Evolutionary conservation across 92 coral and sea anemone species (phyloP), one percentile per base, ranked within the genome.

Genomic region (Isaurus tuberculatus): DNA sequence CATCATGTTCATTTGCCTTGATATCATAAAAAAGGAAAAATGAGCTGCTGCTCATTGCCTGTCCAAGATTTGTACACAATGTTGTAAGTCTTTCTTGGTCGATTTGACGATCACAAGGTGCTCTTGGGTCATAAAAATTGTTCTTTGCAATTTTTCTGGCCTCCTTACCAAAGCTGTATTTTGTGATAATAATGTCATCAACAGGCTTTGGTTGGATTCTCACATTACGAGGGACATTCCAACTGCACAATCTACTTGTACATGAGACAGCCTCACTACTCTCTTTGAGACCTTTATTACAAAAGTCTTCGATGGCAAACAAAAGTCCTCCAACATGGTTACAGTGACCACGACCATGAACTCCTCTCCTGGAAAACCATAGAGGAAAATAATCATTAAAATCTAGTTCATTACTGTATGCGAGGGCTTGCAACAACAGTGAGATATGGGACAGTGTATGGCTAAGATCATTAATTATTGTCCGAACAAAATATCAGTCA

Each of bases 221-320:
- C 31, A 83, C 79, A 26, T 75, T 88, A 17, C 85, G 68, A 84
- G 88, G 16, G 15, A 83, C 87, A 83, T 83, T 83, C 87, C 91
- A 83, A 8, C 30, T 34, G 68, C 91, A 83, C 46, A 88, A 49
- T 43, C 75, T 26, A 15, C 58, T 68, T 32, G 88, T 88, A 63
- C 91, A 84, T 27, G 88, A 77, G 20, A 88, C 70, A 22, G 88
- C 73, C 60, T 83, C 55, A 25, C 29, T 10, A 46, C 61, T 68
- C 27, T 88, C 75, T 65, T 75, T 67, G 16, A 88, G 80, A 5
- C 88, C 88, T 16, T 8, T 37, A 5, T 79, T 60, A 48, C 79
- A n/a, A 57, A 88, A 83, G 42, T 88, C 85, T 27, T 88, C 88
- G 9, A 78, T 70, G 14, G 91, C 91, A 83, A 89, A 88, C 3